Conservation (phyloP, 1,140 invertebrate genomes). For the Scaptodrosophila lebanonensis region DNA sequence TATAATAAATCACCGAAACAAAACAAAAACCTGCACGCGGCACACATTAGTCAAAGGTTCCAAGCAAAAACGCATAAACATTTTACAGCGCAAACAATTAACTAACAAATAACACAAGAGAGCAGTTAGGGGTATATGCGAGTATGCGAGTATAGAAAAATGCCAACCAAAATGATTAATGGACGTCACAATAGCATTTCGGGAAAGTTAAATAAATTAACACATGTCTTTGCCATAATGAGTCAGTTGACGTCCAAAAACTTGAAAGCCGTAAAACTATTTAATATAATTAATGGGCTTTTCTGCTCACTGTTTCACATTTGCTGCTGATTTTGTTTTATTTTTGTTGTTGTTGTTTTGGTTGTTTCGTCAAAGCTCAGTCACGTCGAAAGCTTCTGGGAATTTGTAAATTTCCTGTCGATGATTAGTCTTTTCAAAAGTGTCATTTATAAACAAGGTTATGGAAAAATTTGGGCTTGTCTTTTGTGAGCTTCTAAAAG, state of each 20-base stretch:
- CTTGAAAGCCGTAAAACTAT: slow-evolving; percentile 23
- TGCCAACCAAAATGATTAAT: slow-evolving; percentile 58
- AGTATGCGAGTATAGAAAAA: slow-evolving; percentile 30
- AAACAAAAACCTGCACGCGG: slow-evolving; percentile 59
- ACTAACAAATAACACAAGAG: slow-evolving; percentile 67
- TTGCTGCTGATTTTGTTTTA: too few species aligned
- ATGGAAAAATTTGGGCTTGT: too few species aligned
- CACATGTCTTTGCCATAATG: slow-evolving; percentile 70
- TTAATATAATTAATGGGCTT: slow-evolving; percentile 58
- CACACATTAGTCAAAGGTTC: slow-evolving; percentile 69
- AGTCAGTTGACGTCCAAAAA: slow-evolving; percentile 34
- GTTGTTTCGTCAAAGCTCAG: too few species aligned
- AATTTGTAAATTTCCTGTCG: too few species aligned
- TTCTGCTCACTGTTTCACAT: too few species aligned
- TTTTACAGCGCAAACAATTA: slow-evolving; percentile 72
- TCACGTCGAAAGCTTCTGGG: too few species aligned
- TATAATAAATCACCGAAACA: slow-evolving; percentile 61
- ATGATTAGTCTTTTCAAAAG: too few species aligned
- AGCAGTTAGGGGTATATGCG: slow-evolving; percentile 47
- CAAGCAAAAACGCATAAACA: slow-evolving; percentile 69
- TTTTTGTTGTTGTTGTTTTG: too few species aligned
- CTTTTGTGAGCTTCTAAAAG: too few species aligned
- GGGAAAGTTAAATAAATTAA: slow-evolving; percentile 75
- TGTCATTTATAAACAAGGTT: too few species aligned
- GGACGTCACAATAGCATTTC: slow-evolving; percentile 54